A percentile compares a stretch with the other conserved stretches of the same genome.
Evolutionary conservation across 1,140 invertebrate genomes (phyloP).

Genomic region (Papilio xuthus): DNA sequence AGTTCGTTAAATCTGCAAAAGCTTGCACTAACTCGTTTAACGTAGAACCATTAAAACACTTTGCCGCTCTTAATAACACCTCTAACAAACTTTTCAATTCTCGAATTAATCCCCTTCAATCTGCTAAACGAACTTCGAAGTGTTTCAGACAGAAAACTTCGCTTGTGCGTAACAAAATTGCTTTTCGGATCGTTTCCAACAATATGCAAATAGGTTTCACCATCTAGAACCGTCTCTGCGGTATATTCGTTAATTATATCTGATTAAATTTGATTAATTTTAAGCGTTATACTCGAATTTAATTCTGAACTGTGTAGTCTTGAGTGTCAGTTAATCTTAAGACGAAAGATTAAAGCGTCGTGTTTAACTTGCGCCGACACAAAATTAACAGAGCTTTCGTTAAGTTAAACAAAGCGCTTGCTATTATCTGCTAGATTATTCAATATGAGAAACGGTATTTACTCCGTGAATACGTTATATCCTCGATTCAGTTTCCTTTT

Average conservation of each 20-base stretch:
- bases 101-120: conserved; percentile 35
- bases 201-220: conserved; percentile 35
- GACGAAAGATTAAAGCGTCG: conserved; percentile 28
- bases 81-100: conserved; percentile 32
- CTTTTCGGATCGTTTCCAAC: conserved; percentile 32
- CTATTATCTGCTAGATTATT: conserved; percentile 31
- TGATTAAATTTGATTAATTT: conserved; percentile 38
- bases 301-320: conserved; percentile 31
- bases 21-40: conserved; percentile 8
- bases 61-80: conserved; percentile 23
- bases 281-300: conserved; percentile 29
- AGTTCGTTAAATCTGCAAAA: not conserved
- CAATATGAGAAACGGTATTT: conserved; percentile 7
- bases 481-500: not conserved
- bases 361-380: conserved; percentile 31
- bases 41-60: conserved; percentile 28
- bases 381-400: conserved; percentile 37
- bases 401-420: conserved; percentile 26
- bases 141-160: conserved; percentile 35
- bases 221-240: conserved; percentile 26
- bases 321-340: conserved; percentile 34
- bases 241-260: conserved; percentile 31
- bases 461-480: conserved; percentile 12
- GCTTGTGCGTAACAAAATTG: conserved; percentile 26
- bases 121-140: conserved; percentile 36